Base-by-base conservation (phyloP, 2,888 invertebrate genomes). In the Coelogynopora nodosa region DNA sequence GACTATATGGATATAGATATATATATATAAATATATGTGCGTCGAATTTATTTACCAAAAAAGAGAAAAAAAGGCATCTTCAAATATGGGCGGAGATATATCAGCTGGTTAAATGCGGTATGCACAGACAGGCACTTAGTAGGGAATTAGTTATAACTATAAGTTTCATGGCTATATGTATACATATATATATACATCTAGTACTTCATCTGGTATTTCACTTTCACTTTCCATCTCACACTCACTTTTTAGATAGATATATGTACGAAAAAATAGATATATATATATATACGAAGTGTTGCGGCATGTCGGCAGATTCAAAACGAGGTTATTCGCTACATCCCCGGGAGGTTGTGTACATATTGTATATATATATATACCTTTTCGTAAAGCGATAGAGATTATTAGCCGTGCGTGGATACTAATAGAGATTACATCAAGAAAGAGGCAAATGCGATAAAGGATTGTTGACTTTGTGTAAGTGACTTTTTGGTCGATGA, bases 331-430 rank as follows among this genome's bases (percentile, higher is more conserved):
- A 49, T 5, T 74, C 27, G 74, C 74, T 74, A 74, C 74, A 74
- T 74, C 74, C 23, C 27, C 74, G 27, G 74, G 74, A 26, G 74
- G 74, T 26, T 26, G 18, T 74, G 74, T 74, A 74, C 23, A 74
- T 74, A 74, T 74, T 74, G 74, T 74, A 26, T 26, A 23, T 74
- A 74, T 74, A 74, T 74, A 74, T 74, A 74, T 74, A 74, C 23
- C 23, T 74, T n/a, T 74, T 10, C 49, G 49, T 49, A 18, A 49
- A 49, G 5, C 18, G 5, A 18, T 49, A 49, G 5, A n/a, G n/a
- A n/a, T n/a, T n/a, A n/a, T n/a, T 13, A 49, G 5, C 5, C 18
- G 49, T 49, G 5, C 18, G 18, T 49, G 18, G 49, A 49, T 49
- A 49, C 18, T 49, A 13, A 49, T 5, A 49, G 18, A 49, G 49